Conservation (phyloP, 23 tunicate genomes). For the Oikopleura dioica region DNA sequence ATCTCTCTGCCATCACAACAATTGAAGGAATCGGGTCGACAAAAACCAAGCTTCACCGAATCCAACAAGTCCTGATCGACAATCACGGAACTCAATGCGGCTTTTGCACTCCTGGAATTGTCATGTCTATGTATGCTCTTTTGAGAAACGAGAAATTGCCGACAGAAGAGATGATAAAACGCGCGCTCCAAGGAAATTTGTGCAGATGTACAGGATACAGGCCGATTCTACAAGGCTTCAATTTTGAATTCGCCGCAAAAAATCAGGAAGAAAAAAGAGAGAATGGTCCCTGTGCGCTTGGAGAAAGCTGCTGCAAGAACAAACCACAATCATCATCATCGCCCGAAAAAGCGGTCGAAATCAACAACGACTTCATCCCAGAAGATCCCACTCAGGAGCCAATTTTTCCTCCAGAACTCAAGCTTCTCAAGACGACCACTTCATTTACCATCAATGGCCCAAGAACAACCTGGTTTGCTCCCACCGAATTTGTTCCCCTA, state of each 20-base stretch:
- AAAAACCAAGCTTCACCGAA: constrained; percentile 38
- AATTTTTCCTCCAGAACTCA: constrained; percentile 67
- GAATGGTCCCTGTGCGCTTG: constrained; percentile 31
- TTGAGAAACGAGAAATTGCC: constrained; percentile 59
- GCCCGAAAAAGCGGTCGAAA: neutral
- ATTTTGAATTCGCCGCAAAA: no score
- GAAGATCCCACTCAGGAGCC: constrained; percentile 65
- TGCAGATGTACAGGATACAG: constrained; percentile 93
- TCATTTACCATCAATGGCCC: constrained; percentile 45
- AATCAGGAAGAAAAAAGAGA: no score
- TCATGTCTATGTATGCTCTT: constrained; percentile 91
- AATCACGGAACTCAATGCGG: constrained; percentile 93
- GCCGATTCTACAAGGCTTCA: constrained; percentile 58
- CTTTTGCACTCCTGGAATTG: constrained; percentile 91
- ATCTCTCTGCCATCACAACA: constrained; percentile 60
- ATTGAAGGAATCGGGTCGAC: constrained; percentile 90
- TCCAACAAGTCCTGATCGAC: constrained; percentile 21
- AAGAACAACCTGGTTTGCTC: constrained; percentile 63
- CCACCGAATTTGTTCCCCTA: constrained; percentile 26
- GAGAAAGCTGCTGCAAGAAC: constrained; percentile 33
- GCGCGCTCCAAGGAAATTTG: constrained; percentile 62
- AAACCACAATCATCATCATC: neutral
- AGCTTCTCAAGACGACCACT: neutral
- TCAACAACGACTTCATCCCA: no score
- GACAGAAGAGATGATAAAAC: constrained; percentile 30